Base-by-base conservation (phyloP, 92 coral and sea anemone genomes). In the Galaxea fascicularis region DNA sequence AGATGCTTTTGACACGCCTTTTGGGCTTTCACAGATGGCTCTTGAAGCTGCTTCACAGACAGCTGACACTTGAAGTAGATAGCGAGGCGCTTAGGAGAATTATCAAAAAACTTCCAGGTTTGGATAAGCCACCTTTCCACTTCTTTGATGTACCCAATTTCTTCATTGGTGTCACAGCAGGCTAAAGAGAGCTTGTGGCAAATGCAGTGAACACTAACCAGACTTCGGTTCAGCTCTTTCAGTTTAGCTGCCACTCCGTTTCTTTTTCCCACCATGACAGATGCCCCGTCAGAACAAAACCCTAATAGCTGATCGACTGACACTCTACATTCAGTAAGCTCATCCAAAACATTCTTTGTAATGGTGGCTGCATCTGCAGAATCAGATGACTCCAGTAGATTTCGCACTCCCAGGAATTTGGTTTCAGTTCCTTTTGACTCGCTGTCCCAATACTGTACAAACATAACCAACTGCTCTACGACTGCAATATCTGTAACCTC, bases 101-200 rank as follows among this genome's bases (percentile, higher is more conserved):
- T 83, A 25, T 83, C 74, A 74, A 73, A 83, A 73, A 83, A 74
- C 81, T 62, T 73, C 82, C 81, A 74, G 10, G 54, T 74, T 65
- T 83, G 88, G 73, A 83, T 52, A 3, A 83, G 67, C 81, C 74
- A 81, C 75, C 85, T 52, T 81, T 81, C 85, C 67, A 82, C 78
- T 82, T 82, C 78, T 51, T 82, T 67, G 64, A 82, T 82, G 86
- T 69, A 70, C 25, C 18, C 65, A 45, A 82, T 69, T 24, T 82
- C 86, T 25, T 82, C 24, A 62, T 64, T 64, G n/a, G 68, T 64
- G 80, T 74, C 75, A 45, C 82, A 62, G 76, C 88, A 84, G 82
- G 76, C 65, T 13, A 84, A 75, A 26, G 88, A 73, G 24, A 84
- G 49, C 80, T 52, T 84, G 88, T 74, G 81, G 82, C 75, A 84